A percentile compares a stretch with the other conserved stretches of the same genome.
Evolutionary conservation across 2,113 vertebrate genomes (phyloP).

Genomic region (Microcebus murinus): DNA sequence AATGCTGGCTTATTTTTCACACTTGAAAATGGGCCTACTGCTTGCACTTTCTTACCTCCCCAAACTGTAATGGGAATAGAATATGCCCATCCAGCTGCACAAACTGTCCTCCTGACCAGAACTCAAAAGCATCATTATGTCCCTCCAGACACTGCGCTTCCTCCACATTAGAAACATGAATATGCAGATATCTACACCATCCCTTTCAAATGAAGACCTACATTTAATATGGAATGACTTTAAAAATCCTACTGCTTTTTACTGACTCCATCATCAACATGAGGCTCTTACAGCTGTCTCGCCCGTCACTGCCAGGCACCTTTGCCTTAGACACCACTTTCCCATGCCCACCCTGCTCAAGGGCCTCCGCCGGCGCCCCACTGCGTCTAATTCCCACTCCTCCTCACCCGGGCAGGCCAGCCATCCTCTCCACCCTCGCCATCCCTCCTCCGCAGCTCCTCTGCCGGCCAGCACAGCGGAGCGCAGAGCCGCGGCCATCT

Average conservation of each 20-base stretch:
- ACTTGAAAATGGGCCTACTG: background rate
- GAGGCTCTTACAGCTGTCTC: conserved; percentile 9
- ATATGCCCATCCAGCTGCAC: conserved; percentile 15
- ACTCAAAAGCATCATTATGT: conserved; percentile 28
- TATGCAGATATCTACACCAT: conserved; percentile 51
- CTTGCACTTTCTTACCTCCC: background rate
- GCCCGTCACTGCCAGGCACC: background rate
- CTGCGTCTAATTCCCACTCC: background rate
- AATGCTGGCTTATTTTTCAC: background rate
- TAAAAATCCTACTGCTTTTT: conserved; percentile 12
- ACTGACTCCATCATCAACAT: conserved; percentile 34
- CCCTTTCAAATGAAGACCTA: conserved; percentile 34
- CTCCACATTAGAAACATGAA: conserved; percentile 52
- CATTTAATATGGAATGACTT: conserved; percentile 52
- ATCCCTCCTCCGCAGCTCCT: background rate
- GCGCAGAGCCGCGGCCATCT: background rate
- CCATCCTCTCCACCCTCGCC: background rate
- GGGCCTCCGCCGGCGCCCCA: background rate
- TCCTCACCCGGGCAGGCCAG: background rate
- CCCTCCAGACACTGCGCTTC: background rate
- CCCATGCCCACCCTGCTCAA: background rate
- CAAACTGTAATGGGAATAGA: conserved; percentile 9
- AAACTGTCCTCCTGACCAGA: conserved; percentile 20
- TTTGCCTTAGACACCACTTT: background rate
- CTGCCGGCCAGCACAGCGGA: background rate